Percentiles rank a stretch among this genome's conserved stretches.
Evolutionary conservation across 2,888 invertebrate species (phyloP).

Genomic region (Lithophane ornitopus): DNA sequence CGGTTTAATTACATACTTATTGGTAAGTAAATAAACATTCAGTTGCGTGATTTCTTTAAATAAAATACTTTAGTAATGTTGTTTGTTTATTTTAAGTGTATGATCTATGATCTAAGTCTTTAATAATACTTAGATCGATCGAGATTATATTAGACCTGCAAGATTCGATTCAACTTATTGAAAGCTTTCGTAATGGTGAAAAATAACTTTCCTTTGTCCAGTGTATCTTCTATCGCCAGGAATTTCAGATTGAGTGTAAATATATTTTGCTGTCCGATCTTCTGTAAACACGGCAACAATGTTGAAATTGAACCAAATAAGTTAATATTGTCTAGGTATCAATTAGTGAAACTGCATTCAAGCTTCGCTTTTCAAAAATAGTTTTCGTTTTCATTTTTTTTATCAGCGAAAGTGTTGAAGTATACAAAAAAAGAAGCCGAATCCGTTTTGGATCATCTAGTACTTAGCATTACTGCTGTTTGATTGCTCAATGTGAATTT

Average conservation of each 20-base stretch:
- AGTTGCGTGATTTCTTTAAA: background rate
- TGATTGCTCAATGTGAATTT: background rate
- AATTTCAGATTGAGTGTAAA: conserved; percentile 41
- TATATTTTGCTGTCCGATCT: conserved; percentile 31
- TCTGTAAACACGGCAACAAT: conserved; percentile 23
- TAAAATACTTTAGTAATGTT: background rate
- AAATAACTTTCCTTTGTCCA: conserved; percentile 52
- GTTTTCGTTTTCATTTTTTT: background rate
- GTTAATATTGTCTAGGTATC: background rate
- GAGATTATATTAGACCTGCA: background rate
- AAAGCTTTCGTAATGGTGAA: conserved; percentile 42
- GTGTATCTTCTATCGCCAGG: conserved; percentile 12
- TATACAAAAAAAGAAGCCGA: background rate
- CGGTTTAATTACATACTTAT: conserved; percentile 1
- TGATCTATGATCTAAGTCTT: background rate
- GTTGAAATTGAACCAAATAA: background rate
- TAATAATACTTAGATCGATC: background rate
- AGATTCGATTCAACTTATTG: conserved; percentile 31
- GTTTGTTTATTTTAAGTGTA: background rate
- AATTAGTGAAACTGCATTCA: background rate
- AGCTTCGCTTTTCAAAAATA: background rate
- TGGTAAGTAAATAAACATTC: background rate
- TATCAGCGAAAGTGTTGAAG: too few species aligned
- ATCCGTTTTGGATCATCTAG: background rate
- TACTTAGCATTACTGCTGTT: background rate